Evolutionary conservation across 2,113 vertebrate species (phyloP).

Genomic region (Ornithorhynchus anatinus): DNA sequence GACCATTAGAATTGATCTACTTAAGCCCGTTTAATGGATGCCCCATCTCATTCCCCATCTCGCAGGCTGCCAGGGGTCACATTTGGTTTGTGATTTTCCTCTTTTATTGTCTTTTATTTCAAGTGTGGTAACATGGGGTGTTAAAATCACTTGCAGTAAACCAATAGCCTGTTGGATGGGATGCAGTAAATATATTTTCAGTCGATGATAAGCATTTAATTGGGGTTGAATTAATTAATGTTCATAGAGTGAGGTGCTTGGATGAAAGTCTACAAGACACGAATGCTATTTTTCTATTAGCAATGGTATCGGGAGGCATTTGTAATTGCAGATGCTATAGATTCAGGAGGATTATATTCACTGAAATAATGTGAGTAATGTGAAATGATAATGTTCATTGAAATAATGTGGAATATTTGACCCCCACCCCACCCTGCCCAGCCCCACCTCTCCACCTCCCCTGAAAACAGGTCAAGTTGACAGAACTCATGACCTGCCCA

Average conservation of each 20-base stretch:
- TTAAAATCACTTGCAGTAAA: not conserved
- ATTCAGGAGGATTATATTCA: not conserved
- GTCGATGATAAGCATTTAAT: constrained; percentile 1
- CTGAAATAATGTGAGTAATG: too few species aligned
- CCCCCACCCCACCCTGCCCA: not conserved
- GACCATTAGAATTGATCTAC: not conserved
- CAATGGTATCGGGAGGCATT: not conserved
- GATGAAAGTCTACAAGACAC: not conserved
- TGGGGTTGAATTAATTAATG: not conserved
- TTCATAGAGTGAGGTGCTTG: not conserved
- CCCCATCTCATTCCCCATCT: too few species aligned
- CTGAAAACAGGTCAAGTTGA: not conserved
- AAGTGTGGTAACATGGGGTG: rapidly evolving
- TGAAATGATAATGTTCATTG: not conserved
- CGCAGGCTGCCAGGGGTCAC: not conserved
- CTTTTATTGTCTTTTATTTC: not conserved
- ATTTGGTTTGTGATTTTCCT: not conserved
- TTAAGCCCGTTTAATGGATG: not conserved
- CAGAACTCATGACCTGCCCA: not conserved
- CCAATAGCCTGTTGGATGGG: not conserved
- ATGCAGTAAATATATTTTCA: not conserved
- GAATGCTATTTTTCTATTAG: not conserved
- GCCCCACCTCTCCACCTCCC: not conserved
- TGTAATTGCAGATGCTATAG: not conserved
- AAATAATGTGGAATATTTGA: not conserved